Percentiles rank a stretch among this genome's conserved stretches.
Conservation (phyloP, 2,888 invertebrate species). For the Andrena camellia region DNA sequence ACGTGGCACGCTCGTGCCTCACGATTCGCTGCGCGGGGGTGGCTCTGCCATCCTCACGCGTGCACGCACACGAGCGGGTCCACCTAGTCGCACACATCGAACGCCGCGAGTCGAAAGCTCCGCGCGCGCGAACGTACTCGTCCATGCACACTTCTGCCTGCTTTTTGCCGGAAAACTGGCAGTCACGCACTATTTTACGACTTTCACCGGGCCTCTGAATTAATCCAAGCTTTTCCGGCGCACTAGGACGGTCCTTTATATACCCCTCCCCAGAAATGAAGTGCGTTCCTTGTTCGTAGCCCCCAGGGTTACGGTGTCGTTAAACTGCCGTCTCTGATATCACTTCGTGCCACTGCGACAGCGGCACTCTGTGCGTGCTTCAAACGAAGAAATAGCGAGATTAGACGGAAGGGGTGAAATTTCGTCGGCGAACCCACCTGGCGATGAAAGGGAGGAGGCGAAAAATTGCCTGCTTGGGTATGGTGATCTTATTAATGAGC, state of each 20-base stretch:
- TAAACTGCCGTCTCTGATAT: constrained; percentile 58
- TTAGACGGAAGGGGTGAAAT: constrained; percentile 12
- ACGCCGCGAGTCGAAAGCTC: constrained; percentile 13
- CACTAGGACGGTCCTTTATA: constrained; percentile 58
- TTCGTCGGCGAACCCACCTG: not conserved
- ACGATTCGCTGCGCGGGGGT: constrained; percentile 29
- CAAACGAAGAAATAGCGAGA: constrained; percentile 42
- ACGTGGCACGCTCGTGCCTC: constrained; percentile 61
- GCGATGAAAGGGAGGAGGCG: not conserved
- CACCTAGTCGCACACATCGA: not conserved
- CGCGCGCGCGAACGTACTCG: constrained; percentile 27
- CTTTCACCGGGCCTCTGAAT: constrained; percentile 66
- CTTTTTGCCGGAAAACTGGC: constrained; percentile 49
- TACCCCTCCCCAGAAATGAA: constrained; percentile 58
- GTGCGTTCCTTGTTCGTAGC: constrained; percentile 58
- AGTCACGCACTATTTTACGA: constrained; percentile 75
- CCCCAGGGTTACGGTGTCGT: constrained; percentile 62
- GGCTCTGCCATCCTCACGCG: constrained; percentile 14
- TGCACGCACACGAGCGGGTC: constrained; percentile 21
- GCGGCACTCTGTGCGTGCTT: not conserved
- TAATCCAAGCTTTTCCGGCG: constrained; percentile 65
- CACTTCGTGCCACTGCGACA: constrained; percentile 28
- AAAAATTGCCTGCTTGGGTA: not conserved
- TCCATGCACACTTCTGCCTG: constrained; percentile 35
- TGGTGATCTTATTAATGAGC: too few relatives aligned